These are phyloP conservation scores for Ypsolopha scabrella DNA, from an alignment of 2,888 invertebrate genomes.

Conservation along the genomic window DNA sequence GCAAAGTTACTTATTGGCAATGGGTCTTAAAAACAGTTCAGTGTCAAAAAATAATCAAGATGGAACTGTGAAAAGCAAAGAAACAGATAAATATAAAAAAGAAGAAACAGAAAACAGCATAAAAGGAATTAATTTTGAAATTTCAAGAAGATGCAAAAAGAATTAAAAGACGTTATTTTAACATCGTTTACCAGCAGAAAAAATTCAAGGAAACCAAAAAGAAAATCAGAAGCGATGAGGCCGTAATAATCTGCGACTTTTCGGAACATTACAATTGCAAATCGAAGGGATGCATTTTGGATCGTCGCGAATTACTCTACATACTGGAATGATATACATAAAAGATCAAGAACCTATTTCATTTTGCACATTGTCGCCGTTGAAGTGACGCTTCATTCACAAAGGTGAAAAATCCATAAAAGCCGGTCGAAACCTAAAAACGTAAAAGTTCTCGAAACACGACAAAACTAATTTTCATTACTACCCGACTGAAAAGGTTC, in stretches of 20 bases:
- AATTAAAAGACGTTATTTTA: constrained; percentile 1
- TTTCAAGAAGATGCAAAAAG: constrained; percentile 2
- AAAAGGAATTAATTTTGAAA: constrained; percentile 4
- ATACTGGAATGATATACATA: constrained; percentile 6
- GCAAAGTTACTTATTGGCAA: constrained; percentile 3
- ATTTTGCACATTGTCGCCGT: constrained; percentile 9
- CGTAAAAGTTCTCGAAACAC: no score
- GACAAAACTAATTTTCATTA: no score
- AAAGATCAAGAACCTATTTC: constrained; percentile 3
- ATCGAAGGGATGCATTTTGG: constrained; percentile 9
- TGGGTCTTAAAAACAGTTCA: constrained; percentile 2
- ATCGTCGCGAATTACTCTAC: constrained; percentile 6
- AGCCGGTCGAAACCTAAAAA: no score
- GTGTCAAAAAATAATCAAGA: constrained; percentile 4
- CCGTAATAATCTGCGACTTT: constrained; percentile 6
- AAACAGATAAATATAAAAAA: constrained; percentile 1
- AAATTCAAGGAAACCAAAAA: background rate
- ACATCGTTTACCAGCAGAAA: constrained; percentile 1
- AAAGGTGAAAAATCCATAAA: no score
- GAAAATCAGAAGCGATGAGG: constrained; percentile 1
- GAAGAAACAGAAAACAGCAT: constrained; percentile 3
- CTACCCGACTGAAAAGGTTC: no score
- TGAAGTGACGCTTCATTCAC: no score
- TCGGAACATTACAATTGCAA: constrained; percentile 9
- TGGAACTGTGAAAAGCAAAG: constrained; percentile 1